Evolutionary conservation across 2,888 invertebrate genomes (phyloP), one percentile per base, ranked within the genome.

Genomic region (Lasioglossum villosulum): DNA sequence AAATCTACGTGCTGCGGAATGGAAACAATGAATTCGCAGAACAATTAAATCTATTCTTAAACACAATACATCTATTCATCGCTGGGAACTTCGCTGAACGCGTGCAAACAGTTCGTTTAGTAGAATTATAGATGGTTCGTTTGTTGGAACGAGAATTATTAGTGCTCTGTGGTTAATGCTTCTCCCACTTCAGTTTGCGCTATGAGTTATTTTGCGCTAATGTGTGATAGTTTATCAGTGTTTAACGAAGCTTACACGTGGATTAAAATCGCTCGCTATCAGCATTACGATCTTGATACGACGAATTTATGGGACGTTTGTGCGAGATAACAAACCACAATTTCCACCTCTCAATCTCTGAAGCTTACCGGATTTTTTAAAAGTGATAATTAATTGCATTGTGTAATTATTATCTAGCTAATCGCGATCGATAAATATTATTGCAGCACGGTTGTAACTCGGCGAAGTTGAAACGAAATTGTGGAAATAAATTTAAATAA

Each of bases 131-230:
- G 19, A 37, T 37, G 34, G 6, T 2, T 23, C 0, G 68, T 10
- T 68, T 23, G 37, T 68, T 68, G 68, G 23, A 12, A 68, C 68
- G 10, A 34, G 68, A 68, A 37, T 68, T 68, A 68, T 68, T 68
- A 37, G 68, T 23, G 37, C 34, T 23, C 37, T 34, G 68, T 37
- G 68, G 68, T 37, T 34, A 34, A 68, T 37, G 23, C 37, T 0
- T 68, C 37, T 10, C 8, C 68, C 37, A 10, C 37, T 37, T 68
- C 37, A 34, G 4, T 68, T 68, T 19, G 37, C 37, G 0, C 68
- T 19, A 34, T 23, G 10, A 34, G 37, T 68, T 34, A 68, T 68
- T 68, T 37, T 30, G 23, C 34, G 68, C 23, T 68, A 68, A 68
- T 68, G 37, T 23, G 19, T 68, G 19, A 68, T 34, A 23, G 23